Conservation (phyloP, 2,888 invertebrate species). For the Calliphora vomitoria region DNA sequence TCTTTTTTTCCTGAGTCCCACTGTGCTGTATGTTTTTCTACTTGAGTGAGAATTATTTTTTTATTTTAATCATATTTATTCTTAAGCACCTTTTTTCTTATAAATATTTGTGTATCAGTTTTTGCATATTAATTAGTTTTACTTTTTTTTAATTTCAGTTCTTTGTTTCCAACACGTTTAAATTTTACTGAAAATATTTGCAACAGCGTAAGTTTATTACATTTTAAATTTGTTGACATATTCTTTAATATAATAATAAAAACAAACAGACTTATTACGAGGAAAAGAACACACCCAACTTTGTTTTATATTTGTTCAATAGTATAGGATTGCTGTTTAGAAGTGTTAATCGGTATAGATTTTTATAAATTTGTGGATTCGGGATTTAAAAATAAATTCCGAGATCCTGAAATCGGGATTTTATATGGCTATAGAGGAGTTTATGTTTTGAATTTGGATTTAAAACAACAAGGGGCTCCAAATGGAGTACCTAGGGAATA, state of each 20-base stretch:
- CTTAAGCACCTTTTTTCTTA: background rate
- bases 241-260: background rate
- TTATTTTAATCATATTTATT: background rate
- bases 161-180: background rate
- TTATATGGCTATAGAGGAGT: no score
- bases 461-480: no score
- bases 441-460: no score
- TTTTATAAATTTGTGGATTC: no score
- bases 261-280: background rate
- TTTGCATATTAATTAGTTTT: slow-evolving; percentile 38
- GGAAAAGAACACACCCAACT: background rate
- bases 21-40: background rate
- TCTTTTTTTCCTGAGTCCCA: background rate
- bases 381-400: no score
- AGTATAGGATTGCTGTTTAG: no score
- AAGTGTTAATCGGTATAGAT: no score
- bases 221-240: slow-evolving; percentile 3
- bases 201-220: background rate
- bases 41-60: background rate
- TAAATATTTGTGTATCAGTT: background rate
- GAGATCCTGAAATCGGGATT: no score
- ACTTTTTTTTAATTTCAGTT: background rate
- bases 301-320: background rate
- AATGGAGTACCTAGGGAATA: no score
- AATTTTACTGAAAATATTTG: background rate